phyloP scores from a whole-genome alignment of 2,113 vertebrate genomes.

The Elgaria multicarinata region DNA sequence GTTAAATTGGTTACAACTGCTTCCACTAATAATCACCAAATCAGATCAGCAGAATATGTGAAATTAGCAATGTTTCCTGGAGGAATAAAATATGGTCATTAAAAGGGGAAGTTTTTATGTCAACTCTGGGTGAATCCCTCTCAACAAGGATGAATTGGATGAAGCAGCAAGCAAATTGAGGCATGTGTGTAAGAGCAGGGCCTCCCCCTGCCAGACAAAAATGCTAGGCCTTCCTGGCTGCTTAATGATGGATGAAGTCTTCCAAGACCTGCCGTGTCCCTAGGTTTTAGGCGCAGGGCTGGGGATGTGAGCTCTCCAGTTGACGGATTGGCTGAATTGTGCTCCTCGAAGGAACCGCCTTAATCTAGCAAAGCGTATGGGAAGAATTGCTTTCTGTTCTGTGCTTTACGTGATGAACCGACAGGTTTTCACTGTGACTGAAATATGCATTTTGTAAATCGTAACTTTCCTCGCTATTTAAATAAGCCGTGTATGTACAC shows the following conservation, averaged over 20 bases:
- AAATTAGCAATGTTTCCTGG: neutral
- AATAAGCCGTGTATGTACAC: conserved; percentile 66
- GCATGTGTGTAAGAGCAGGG: neutral
- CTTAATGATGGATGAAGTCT: neutral
- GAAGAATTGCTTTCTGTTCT: conserved; percentile 46
- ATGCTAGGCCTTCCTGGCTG: too few species aligned
- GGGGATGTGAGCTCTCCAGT: neutral
- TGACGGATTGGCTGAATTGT: rapidly evolving
- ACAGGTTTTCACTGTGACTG: conserved; percentile 62
- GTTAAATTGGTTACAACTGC: neutral
- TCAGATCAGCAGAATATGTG: too few species aligned
- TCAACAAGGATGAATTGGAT: too few species aligned
- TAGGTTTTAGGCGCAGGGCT: neutral
- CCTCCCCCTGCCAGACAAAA: too few species aligned
- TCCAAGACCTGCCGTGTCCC: neutral
- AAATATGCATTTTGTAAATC: conserved; percentile 73
- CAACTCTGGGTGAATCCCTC: neutral
- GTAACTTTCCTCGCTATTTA: conserved; percentile 71
- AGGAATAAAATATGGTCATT: neutral
- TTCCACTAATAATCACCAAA: too few species aligned
- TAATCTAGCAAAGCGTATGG: conserved; percentile 22
- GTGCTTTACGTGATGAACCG: conserved; percentile 46
- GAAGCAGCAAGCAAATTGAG: neutral
- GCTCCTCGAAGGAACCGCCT: neutral
- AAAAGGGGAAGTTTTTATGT: neutral